Base-by-base conservation (phyloP, 2,888 invertebrate species). In the Drosophila parthenogenetica region DNA sequence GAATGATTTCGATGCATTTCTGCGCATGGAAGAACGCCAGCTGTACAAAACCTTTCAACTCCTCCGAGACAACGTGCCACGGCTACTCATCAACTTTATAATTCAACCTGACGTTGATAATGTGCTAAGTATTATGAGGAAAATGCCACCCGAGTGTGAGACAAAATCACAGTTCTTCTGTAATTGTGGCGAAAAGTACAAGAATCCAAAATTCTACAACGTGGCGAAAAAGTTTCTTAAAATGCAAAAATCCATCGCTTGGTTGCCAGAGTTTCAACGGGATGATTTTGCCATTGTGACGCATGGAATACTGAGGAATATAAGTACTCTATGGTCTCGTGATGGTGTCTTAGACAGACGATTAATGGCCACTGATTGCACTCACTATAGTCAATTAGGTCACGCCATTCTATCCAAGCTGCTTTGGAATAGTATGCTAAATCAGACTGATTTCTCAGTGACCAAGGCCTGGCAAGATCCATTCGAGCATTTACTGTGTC, bases 71-170 rank as follows among this genome's bases (percentile, higher is more conserved):
- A 93, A 94, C 88, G 90, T 95, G 67, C 95, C 95, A 8, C 91
- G 94, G 54, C 93, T 94, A 0, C 91, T 95, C 42, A 92, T 95
- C 0, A 93, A 93, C 70, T 69, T 95, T 3, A 89, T 94, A 2
- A 88, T 93, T 17, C 82, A 93, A 2, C 93, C 94, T 11, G 90
- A 93, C 92, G 85, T 94, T 29, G 71, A 75, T 53, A 57, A 76
- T 22, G 19, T 76, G 11, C 14, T 60, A 2, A 13, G 13, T 2
- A 3, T 48, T 0, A n/a, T 71, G 0, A 10, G 14, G 5, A 53
- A 37, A 14, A 45, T 17, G 11, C 49, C 76, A 1, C 0, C 16
- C 8, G n/a, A 29, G 0, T 73, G 73, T n/a, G 43, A 17, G 11
- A 25, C n/a, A 0, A 16, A 3, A 14, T 22, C 11, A 3, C 39